Evolutionary conservation across 2,888 invertebrate species (phyloP).

Genomic region (Lasioglossum leucozonium): DNA sequence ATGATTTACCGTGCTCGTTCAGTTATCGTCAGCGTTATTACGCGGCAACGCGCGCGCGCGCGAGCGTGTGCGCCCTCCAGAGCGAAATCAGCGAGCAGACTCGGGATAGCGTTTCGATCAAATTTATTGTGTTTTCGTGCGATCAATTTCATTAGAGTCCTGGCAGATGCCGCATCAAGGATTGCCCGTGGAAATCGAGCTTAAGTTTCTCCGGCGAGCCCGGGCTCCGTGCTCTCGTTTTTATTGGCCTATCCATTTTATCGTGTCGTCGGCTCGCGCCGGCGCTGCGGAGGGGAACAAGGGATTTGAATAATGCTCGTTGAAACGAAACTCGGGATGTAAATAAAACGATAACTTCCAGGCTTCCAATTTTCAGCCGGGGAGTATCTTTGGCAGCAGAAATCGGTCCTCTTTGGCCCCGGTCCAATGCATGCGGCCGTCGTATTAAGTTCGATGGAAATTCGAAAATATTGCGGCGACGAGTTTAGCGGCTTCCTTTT

Average conservation of each 20-base stretch:
- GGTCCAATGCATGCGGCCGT: slow-evolving; percentile 50
- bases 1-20: not conserved
- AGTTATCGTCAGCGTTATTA: not conserved
- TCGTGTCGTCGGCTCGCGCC: slow-evolving; percentile 29
- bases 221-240: not conserved
- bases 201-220: not conserved
- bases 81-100: not conserved
- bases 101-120: not conserved
- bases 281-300: slow-evolving; percentile 20
- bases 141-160: slow-evolving; percentile 1
- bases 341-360: slow-evolving; percentile 67
- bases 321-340: slow-evolving; percentile 60
- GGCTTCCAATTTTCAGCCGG: slow-evolving; percentile 38
- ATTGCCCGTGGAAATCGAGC: not conserved
- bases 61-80: too few species aligned
- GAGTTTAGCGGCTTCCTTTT: slow-evolving; percentile 17
- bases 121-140: not conserved
- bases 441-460: slow-evolving; percentile 40
- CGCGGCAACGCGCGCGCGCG: not conserved
- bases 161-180: slow-evolving; percentile 9
- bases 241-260: slow-evolving; percentile 24
- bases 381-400: slow-evolving; percentile 53
- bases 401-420: slow-evolving; percentile 56
- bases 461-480: slow-evolving; percentile 33
- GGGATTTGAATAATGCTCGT: slow-evolving; percentile 52